Conservation (phyloP, 1,140 invertebrate species). For the Pomacea maculata region DNA sequence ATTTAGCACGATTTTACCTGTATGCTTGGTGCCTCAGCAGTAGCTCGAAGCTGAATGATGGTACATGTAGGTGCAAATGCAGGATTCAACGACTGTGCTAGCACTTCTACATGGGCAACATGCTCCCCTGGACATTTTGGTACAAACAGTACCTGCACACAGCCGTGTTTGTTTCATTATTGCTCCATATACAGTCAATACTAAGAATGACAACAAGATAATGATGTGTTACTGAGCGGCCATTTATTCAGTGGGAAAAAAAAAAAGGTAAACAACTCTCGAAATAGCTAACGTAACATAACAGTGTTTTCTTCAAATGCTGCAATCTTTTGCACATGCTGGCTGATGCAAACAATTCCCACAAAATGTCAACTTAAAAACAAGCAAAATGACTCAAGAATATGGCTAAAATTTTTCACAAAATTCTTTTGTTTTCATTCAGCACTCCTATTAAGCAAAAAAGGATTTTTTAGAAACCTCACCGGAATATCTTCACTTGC, state of each 20-base stretch:
- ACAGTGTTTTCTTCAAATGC: no score
- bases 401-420: constrained; percentile 6
- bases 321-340: no score
- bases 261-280: no score
- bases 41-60: constrained; percentile 39
- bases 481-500: constrained; percentile 45
- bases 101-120: constrained; percentile 39
- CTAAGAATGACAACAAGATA: no score
- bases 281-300: no score
- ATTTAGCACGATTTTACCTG: constrained; percentile 30
- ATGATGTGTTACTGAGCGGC: no score
- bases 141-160: constrained; percentile 47
- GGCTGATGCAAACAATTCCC: no score
- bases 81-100: constrained; percentile 32
- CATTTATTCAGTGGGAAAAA: no score
- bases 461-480: constrained; percentile 39
- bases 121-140: constrained; percentile 42
- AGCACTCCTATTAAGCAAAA: constrained; percentile 36
- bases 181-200: no score
- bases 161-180: neutral
- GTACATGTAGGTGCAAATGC: constrained; percentile 22
- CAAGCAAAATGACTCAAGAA: no score
- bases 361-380: no score
- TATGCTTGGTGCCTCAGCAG: constrained; percentile 48
- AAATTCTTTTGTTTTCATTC: constrained; percentile 43